Base-by-base conservation (phyloP, 2,888 invertebrate genomes). In the Apamea sordens region DNA sequence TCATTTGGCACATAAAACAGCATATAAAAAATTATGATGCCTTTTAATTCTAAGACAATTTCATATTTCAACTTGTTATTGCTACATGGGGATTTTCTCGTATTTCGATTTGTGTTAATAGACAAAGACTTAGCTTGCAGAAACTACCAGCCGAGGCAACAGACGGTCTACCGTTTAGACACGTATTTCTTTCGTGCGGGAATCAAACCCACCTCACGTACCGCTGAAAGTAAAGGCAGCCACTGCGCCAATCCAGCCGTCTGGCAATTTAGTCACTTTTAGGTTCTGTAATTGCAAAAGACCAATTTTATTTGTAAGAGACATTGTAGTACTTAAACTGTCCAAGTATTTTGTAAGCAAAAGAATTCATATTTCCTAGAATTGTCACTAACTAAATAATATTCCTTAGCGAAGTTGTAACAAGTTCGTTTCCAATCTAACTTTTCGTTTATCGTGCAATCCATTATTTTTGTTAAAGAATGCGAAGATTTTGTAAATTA, bases 401-500 rank as follows among this genome's bases (percentile, higher is more conserved):
- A 88, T 86, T 90, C 79, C 85, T 90, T 89, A 85, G 79, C 86
- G 80, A 91, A 92, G 89, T 91, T 91, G 77, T 88, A 86, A 89
- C 86, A 88, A 91, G 89, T 90, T 90, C 87, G 89, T 91, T 92
- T 93, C 91, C 92, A 93, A 93, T 93, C 91, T 93, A 93, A 93
- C 92, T 93, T 93, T 92, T 88, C 90, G 91, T 91, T 92, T 91
- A 92, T 92, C 92, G 91, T 92, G 92, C 92, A 88, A 92, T 91
- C 90, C 89, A 88, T 92, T 91, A 89, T 90, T 92, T 90, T 91
- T 90, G 87, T 91, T 90, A 87, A 90, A 89, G 87, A 90, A 90
- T 89, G 87, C 89, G 88, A 89, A 89, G 86, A 89, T 90, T 83
- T 92, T 86, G 89, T 89, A 91, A 93, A 92, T 93, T 93, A 91